Base-by-base conservation (phyloP, 2,113 vertebrate genomes). In the Chaetodon auriga region DNA sequence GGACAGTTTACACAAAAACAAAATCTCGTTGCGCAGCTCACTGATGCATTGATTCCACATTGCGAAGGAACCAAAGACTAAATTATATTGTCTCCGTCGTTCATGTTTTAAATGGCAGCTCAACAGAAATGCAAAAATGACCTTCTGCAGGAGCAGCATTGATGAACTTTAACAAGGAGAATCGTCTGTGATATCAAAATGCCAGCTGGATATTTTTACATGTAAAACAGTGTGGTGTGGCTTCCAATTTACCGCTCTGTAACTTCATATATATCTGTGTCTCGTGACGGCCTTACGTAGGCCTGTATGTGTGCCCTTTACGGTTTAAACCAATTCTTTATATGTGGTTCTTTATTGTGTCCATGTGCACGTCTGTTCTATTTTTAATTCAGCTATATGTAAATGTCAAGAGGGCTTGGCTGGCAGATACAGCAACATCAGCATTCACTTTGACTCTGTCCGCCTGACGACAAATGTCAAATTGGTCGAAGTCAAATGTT, bases 1-100 rank as follows among this genome's bases (percentile, higher is more conserved):
- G 58, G 41, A 68, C 64, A 36, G 5, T 78, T 68, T 60, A 78
- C 43, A 78, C 54, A 66, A 23, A 66, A 60, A 16, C 38, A 14
- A 53, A 70, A 79, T 43, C 2, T 62, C 6, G 62, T 53, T 53
- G 11, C 35, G n/a, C 46, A 35, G n/a, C 62, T 54, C 23, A 36
- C 9, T 23, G 18, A 71, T 55, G 23, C n/a, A 63, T 3, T 45
- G 19, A n/a, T 63, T 64, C 25, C 58, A 80, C n/a, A 63, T 45
- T 71, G 36, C 48, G 51, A 35, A 45, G 13, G 13, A 72, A 19
- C 23, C 57, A 64, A 19, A 18, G 19, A 36, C 49, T 19, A 43
- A 15, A 72, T 65, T 57, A 38, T 57, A 36, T 72, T 64, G 60
- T 45, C 38, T 48, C 2, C 43, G 23, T 18, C 1, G 19, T 80